Evolutionary conservation across 2,797 vertebrate genomes (phyloP), one percentile per base, ranked within the genome.

Genomic region (Perodicticus potto): DNA sequence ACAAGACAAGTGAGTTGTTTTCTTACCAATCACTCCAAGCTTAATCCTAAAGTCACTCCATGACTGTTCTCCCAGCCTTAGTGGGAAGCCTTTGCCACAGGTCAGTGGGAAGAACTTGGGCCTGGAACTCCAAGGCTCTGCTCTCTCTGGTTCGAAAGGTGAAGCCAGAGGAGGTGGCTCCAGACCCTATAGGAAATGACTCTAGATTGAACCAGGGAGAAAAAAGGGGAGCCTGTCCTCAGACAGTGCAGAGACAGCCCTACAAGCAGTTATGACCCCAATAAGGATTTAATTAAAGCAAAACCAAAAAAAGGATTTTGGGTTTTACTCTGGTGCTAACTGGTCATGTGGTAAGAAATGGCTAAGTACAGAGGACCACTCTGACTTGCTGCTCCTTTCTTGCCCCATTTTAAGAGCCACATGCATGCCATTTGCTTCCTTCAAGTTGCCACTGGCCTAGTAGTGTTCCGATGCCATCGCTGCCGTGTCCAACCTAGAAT

Each of bases 391-490:
- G 67, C 20, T 29, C 17, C 43, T n/a, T 73, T 27, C 34, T 20
- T 6, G 34, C 37, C 25, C 32, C 0, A 0, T 61, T 57, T 65
- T 59, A 59, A 59, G 57, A 59, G 57, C 57, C 57, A 59, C 23
- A 0, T 0, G 37, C 9, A 19, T 2, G 0, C 29, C 20, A 9
- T 29, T 14, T 14, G 12, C 16, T n/a, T 57, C 37, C 55, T 73
- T 7, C 17, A 4, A 34, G 22, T 32, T 32, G 4, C 57, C 0
- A 12, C 57, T 67, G 23, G 63, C 59, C 70, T 20, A 7, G 12
- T 7, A 37, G 27, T 3, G 14, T 55, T 40, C 92, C 6, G 1
- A 2, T 1, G 1, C 19, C 92, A 13, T 11, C 11, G 0, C 14
- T 7, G 25, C 22, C 1, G 0, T 0, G 3, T 32, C 65, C 14